Percentiles rank a stretch among this genome's conserved stretches.
phyloP scores from a whole-genome alignment of 2,113 vertebrate species.

The Shinisaurus crocodilurus region DNA sequence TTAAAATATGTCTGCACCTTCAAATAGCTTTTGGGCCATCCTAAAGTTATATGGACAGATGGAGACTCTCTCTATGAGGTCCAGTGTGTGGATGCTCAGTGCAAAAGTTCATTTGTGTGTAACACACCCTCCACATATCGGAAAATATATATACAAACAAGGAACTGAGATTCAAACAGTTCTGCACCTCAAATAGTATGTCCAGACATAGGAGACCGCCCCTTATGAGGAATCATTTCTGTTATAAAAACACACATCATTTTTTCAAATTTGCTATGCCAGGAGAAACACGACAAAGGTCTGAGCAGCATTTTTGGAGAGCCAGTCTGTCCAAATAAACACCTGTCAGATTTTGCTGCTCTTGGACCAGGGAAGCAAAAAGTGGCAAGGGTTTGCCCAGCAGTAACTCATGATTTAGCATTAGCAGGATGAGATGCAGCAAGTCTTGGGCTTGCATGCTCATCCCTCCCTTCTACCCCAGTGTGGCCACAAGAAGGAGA shows the following conservation, averaged over 20 bases:
- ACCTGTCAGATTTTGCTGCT: background rate
- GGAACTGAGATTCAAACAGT: background rate
- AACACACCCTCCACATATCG: too few species aligned
- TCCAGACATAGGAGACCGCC: background rate
- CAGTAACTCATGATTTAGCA: background rate
- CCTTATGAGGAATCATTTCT: background rate
- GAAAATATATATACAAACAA: background rate
- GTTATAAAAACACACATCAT: background rate
- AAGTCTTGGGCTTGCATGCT: background rate
- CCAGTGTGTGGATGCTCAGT: background rate
- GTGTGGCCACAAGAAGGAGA: background rate
- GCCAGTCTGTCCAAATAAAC: background rate
- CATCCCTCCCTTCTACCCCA: too few species aligned
- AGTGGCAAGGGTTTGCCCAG: background rate
- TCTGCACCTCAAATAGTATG: background rate
- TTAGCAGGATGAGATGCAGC: background rate
- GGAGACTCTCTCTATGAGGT: too few species aligned
- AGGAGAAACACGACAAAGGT: too few species aligned
- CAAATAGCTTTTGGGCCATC: background rate
- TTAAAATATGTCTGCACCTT: background rate
- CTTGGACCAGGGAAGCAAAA: background rate
- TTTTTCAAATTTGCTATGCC: background rate
- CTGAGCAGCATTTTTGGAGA: background rate
- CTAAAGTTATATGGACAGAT: background rate
- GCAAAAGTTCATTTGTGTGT: too few species aligned